A percentile compares a stretch with the other conserved stretches of the same genome.
These are phyloP conservation scores for Calliphora vomitoria DNA, from an alignment of 2,888 invertebrate genomes.

Conservation along the genomic window DNA sequence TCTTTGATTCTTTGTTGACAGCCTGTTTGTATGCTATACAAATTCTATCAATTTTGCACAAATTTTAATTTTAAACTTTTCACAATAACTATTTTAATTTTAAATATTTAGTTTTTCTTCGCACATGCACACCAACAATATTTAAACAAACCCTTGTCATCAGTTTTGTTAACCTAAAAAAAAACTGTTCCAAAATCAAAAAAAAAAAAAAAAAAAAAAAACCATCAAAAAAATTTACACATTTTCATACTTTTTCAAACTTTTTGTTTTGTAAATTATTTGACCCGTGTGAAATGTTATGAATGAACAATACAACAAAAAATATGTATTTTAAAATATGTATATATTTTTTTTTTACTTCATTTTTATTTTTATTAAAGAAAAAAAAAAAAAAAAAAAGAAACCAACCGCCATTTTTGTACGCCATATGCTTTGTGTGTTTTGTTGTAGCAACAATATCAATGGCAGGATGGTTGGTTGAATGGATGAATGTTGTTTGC, in stretches of 20 bases:
- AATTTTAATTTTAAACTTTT: background rate
- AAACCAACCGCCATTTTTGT: constrained; percentile 4
- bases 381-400: background rate
- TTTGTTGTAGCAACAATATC: background rate
- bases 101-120: background rate
- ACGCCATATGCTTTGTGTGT: constrained; percentile 2
- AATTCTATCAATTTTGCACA: too few species aligned
- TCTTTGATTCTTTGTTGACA: too few species aligned
- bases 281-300: constrained; percentile 53
- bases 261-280: constrained; percentile 35
- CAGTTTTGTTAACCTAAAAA: background rate
- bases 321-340: constrained; percentile 23
- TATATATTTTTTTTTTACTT: background rate
- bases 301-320: constrained; percentile 5
- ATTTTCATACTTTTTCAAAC: background rate
- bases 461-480: background rate
- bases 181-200: background rate
- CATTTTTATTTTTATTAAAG: background rate
- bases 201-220: background rate
- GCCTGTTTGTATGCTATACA: too few species aligned
- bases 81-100: background rate
- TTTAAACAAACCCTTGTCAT: background rate
- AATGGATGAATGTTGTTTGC: background rate
- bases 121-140: background rate
- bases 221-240: background rate